These are phyloP conservation scores for Scylla paramamosain DNA, from an alignment of 1,140 invertebrate genomes.

Conservation along the genomic window DNA sequence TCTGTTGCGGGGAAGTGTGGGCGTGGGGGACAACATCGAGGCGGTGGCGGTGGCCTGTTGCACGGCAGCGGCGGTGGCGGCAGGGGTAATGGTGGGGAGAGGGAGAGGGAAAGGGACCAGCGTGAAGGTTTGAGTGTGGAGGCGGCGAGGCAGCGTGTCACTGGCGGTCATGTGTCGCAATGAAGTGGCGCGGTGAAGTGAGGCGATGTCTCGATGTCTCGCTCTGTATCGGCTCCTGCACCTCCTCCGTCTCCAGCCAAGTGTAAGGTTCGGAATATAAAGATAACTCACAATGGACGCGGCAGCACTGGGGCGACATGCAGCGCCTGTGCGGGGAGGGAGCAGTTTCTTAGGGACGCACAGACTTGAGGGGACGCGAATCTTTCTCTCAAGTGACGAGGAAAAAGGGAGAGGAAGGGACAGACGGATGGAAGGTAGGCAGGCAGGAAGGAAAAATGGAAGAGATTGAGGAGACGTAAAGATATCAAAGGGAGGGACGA, in stretches of 20 bases:
- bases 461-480: not conserved
- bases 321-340: not conserved
- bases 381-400: not conserved
- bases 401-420: not conserved
- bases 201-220: no score
- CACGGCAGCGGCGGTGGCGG: no score
- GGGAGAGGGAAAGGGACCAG: not conserved
- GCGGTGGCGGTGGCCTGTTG: no score
- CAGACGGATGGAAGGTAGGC: not conserved
- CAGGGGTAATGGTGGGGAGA: no score
- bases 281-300: conserved; percentile 13
- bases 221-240: no score
- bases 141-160: not conserved
- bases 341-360: not conserved
- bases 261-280: conserved; percentile 1
- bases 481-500: not conserved
- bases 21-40: not conserved
- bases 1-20: not conserved
- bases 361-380: not conserved
- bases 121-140: not conserved
- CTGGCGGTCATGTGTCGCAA: no score
- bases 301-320: not conserved
- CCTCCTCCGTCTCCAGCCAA: not conserved
- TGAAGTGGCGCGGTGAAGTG: no score
- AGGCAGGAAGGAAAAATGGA: not conserved